These are phyloP conservation scores for Hiodon alosoides DNA, from an alignment of 2,113 vertebrate genomes.

Conservation along the genomic window DNA sequence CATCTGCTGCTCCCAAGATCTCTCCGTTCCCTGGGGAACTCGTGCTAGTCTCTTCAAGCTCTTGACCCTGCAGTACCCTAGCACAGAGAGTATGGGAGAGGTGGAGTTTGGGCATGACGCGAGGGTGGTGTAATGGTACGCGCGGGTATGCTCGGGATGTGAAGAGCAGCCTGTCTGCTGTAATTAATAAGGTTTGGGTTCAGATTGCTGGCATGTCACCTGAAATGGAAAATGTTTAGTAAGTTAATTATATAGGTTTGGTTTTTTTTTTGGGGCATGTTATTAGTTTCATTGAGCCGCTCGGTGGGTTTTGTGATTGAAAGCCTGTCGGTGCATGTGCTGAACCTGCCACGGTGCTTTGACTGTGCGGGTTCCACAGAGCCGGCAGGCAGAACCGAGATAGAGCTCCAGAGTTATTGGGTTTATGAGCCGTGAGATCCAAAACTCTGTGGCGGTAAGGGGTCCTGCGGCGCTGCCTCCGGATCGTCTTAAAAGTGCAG, in stretches of 20 bases:
- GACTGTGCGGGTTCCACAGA: neutral
- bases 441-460: neutral
- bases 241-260: neutral
- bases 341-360: too few relatives aligned
- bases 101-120: neutral
- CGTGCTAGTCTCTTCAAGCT: neutral
- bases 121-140: neutral
- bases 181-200: slow-evolving; percentile 16
- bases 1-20: slow-evolving; percentile 7
- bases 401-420: neutral
- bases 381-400: neutral
- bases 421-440: neutral
- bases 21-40: neutral
- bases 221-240: neutral
- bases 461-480: neutral
- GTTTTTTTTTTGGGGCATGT: neutral
- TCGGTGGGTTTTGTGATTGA: neutral
- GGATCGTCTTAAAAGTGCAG: neutral
- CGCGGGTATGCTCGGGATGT: slow-evolving; percentile 1
- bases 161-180: neutral
- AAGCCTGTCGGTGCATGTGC: neutral
- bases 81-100: neutral
- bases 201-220: neutral
- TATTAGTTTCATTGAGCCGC: neutral
- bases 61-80: neutral